Evolutionary conservation across 2,888 invertebrate species (phyloP).

Genomic region (Eupeodes luniger): DNA sequence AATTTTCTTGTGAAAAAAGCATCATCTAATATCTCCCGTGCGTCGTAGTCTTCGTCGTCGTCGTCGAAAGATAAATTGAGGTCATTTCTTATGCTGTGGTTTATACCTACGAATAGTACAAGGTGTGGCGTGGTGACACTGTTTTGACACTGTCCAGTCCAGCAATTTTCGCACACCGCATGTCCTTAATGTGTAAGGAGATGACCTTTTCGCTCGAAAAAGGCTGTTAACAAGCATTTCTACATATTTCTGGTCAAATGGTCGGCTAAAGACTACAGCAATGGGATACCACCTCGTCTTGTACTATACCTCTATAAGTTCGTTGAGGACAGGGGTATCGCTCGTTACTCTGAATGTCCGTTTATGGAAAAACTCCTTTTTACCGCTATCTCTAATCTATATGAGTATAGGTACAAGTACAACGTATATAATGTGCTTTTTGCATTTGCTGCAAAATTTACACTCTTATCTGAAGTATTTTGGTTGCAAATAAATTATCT

Average conservation of each 20-base stretch:
- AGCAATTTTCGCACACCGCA: constrained; percentile 78
- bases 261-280: constrained; percentile 41
- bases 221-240: constrained; percentile 69
- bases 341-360: constrained; percentile 47
- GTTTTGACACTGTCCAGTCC: constrained; percentile 80
- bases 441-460: constrained; percentile 83
- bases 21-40: constrained; percentile 71
- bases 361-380: constrained; percentile 11
- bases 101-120: constrained; percentile 38
- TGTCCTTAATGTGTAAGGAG: constrained; percentile 81
- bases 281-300: constrained; percentile 41
- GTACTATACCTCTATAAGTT: neutral
- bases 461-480: constrained; percentile 77
- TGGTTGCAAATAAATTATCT: constrained; percentile 72
- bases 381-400: neutral
- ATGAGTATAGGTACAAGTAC: too few relatives aligned
- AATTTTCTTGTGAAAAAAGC: constrained; percentile 72
- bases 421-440: constrained; percentile 76
- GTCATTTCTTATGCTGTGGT: constrained; percentile 81
- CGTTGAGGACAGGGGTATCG: neutral
- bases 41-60: too few relatives aligned
- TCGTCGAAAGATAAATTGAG: constrained; percentile 83
- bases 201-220: constrained; percentile 69
- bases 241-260: constrained; percentile 67
- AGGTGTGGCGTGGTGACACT: constrained; percentile 79